Conservation (phyloP, 35 echinoderm and acorn worm genomes). For the Ptychodera flava region DNA sequence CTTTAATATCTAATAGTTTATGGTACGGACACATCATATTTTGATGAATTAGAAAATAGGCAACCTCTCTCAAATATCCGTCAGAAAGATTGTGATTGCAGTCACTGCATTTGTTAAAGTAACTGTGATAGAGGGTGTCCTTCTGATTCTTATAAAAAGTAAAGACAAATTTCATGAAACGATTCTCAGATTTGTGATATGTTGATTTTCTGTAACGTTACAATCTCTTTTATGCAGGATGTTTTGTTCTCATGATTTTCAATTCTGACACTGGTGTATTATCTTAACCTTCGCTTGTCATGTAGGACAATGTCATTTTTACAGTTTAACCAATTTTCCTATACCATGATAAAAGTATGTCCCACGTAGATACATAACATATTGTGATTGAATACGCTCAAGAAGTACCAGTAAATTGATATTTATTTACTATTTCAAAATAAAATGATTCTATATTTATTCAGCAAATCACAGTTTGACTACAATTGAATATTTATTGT, state of each 20-base stretch:
- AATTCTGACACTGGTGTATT: neutral
- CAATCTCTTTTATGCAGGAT: neutral
- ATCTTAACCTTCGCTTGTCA: no score
- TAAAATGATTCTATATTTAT: neutral
- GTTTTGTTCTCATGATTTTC: neutral
- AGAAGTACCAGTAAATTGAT: neutral
- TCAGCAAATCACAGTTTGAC: no score
- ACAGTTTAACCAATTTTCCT: no score
- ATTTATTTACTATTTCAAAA: neutral
- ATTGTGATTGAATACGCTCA: neutral
- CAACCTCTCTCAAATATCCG: neutral
- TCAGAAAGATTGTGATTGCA: neutral
- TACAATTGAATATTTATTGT: no score
- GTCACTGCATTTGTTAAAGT: neutral
- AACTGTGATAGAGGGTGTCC: neutral
- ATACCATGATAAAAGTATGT: neutral
- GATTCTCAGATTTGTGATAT: neutral
- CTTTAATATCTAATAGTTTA: neutral
- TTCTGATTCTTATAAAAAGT: neutral
- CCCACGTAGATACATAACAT: neutral
- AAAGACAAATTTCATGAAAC: neutral
- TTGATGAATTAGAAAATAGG: neutral
- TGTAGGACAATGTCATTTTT: no score
- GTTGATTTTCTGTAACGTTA: neutral
- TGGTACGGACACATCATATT: neutral